These are phyloP conservation scores for Pseudomyrmex gracilis DNA, from an alignment of 1,140 invertebrate species.

Conservation along the genomic window DNA sequence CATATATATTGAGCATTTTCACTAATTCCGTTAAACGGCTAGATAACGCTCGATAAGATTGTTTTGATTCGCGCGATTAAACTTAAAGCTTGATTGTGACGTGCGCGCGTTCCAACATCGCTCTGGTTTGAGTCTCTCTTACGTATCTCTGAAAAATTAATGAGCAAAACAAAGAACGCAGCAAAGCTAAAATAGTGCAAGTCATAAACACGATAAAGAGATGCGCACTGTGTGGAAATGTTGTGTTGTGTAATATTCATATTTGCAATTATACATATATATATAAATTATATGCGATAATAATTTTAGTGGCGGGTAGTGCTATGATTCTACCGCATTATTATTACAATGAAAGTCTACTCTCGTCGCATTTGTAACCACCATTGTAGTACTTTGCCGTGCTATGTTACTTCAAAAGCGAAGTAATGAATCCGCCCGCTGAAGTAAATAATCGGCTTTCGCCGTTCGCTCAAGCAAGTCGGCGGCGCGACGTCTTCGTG, in stretches of 20 bases:
- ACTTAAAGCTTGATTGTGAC: background rate
- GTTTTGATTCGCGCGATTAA: conserved; percentile 19
- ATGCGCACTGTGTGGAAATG: no score
- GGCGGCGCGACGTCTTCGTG: conserved; percentile 14
- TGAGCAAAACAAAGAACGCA: background rate
- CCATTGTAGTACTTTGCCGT: conserved; percentile 33
- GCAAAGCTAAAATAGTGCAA: no score
- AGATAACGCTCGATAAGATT: conserved; percentile 25
- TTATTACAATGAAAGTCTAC: conserved; percentile 39
- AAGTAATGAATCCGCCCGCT: conserved; percentile 54
- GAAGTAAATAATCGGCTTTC: conserved; percentile 59
- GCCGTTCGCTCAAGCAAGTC: conserved; percentile 19
- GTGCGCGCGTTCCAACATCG: background rate
- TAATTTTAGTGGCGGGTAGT: background rate
- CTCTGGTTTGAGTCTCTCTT: background rate
- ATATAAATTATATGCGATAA: background rate
- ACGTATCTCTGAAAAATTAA: background rate
- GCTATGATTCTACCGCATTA: background rate
- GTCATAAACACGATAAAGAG: background rate
- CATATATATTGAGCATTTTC: conserved; percentile 32
- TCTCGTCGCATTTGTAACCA: conserved; percentile 24
- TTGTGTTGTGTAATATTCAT: background rate
- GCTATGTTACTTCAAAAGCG: conserved; percentile 51
- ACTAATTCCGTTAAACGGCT: conserved; percentile 33
- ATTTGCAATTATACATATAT: background rate